Percentiles rank a stretch among this genome's conserved stretches.
These are phyloP conservation scores for Sceloporus tristichus DNA, from an alignment of 2,113 vertebrate species.

Conservation along the genomic window DNA sequence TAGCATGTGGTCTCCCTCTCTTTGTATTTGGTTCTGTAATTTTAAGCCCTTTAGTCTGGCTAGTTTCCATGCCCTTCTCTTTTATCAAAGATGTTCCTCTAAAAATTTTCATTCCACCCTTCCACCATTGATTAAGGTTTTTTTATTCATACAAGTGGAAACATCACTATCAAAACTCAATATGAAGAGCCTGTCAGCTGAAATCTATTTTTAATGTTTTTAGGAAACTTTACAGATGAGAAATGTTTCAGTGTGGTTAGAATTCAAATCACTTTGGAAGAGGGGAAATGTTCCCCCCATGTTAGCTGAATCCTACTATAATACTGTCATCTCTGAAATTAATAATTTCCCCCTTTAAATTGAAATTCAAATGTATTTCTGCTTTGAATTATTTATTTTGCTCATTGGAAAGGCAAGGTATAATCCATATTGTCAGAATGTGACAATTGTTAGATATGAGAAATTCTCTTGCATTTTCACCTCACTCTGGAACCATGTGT, in stretches of 20 bases:
- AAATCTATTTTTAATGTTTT: conserved; percentile 69
- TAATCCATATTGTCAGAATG: conserved; percentile 12
- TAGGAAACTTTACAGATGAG: conserved; percentile 55
- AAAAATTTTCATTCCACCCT: conserved; percentile 2
- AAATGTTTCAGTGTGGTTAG: conserved; percentile 62
- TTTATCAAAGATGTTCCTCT: conserved; percentile 4
- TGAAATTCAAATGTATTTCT: conserved; percentile 56
- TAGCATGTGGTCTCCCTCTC: not conserved
- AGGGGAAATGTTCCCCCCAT: conserved; percentile 24
- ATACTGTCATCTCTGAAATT: conserved; percentile 47
- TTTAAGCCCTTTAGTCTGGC: conserved; percentile 27
- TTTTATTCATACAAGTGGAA: conserved; percentile 64
- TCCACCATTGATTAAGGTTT: conserved; percentile 31
- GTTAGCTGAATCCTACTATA: conserved; percentile 18
- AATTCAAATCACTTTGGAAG: conserved; percentile 43
- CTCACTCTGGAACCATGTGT: not conserved
- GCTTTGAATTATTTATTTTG: conserved; percentile 49
- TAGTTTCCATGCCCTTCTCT: conserved; percentile 14
- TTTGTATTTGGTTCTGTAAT: conserved; percentile 11
- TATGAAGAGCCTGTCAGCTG: conserved; percentile 46
- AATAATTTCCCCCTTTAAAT: conserved; percentile 42
- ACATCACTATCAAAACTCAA: conserved; percentile 56
- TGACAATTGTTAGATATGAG: not conserved
- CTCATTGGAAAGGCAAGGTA: not conserved
- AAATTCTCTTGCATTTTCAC: conserved; percentile 5